Conservation (phyloP, 2,113 vertebrate genomes). For the Carollia perspicillata region DNA sequence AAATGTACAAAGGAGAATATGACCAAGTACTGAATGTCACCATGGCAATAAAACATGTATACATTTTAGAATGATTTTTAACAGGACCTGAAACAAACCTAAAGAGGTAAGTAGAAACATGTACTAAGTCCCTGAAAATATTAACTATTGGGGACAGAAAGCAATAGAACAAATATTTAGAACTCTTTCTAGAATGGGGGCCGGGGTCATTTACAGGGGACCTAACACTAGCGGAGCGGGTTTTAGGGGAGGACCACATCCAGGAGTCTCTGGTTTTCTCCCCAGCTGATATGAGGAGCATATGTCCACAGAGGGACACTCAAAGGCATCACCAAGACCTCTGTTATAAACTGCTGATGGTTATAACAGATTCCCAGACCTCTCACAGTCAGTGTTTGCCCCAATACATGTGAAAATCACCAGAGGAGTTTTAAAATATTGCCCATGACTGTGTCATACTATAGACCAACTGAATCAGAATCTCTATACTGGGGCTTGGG, state of each 20-base stretch:
- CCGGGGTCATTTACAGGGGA: not conserved
- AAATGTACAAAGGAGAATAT: not conserved
- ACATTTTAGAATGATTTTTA: constrained; percentile 17
- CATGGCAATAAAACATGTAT: not conserved
- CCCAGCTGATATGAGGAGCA: not conserved
- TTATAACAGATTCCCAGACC: not conserved
- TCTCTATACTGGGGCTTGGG: not conserved
- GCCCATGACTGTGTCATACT: not conserved
- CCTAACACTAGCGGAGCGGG: not conserved
- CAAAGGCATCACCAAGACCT: not conserved
- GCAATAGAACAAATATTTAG: not conserved
- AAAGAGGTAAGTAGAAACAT: not conserved
- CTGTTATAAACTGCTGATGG: not conserved
- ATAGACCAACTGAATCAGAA: not conserved
- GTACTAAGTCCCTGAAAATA: not conserved
- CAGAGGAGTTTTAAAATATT: not conserved
- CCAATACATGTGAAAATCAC: not conserved
- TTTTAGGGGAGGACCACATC: not conserved
- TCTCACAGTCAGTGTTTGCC: not conserved
- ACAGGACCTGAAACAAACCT: not conserved
- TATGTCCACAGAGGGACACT: not conserved
- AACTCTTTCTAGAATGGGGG: not conserved
- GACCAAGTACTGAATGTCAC: not conserved
- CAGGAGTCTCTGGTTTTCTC: not conserved
- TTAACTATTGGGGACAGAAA: not conserved